A percentile compares a stretch with the other conserved stretches of the same genome.
These are phyloP conservation scores for Euphydryas editha DNA, from an alignment of 2,888 invertebrate genomes.

Conservation along the genomic window DNA sequence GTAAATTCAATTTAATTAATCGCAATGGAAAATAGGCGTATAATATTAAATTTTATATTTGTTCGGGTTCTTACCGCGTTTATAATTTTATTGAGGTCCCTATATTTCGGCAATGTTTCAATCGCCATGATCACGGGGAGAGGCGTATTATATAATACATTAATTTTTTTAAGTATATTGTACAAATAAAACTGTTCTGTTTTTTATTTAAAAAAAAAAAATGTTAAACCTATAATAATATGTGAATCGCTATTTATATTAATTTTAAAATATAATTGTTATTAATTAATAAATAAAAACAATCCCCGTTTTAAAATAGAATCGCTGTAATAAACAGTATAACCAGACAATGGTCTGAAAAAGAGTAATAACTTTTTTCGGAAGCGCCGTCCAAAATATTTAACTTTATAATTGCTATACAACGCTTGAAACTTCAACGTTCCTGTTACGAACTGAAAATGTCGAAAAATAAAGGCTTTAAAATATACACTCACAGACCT, in stretches of 20 bases:
- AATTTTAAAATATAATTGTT: not conserved
- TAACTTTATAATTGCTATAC: slow-evolving; percentile 31
- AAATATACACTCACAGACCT: slow-evolving; percentile 5
- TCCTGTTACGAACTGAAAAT: slow-evolving; percentile 21
- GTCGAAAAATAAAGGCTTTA: slow-evolving; percentile 18
- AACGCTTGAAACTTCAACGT: slow-evolving; percentile 16
- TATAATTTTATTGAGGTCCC: no score
- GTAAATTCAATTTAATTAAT: not conserved
- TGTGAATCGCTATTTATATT: not conserved
- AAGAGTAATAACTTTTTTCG: slow-evolving; percentile 8
- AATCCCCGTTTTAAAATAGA: not conserved
- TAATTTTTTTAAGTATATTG: not conserved
- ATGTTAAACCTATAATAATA: not conserved
- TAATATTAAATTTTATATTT: no score
- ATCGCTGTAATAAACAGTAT: not conserved
- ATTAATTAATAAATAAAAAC: not conserved
- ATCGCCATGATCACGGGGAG: no score
- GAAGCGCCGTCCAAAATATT: slow-evolving; percentile 27
- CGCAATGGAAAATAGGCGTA: not conserved
- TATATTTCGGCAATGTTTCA: no score
- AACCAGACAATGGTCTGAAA: slow-evolving; percentile 7
- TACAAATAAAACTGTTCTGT: no score
- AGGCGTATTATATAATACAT: no score
- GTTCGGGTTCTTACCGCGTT: no score
- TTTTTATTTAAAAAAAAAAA: no score